Evolutionary conservation across 2,888 invertebrate species (phyloP), one percentile per base, ranked within the genome.

Genomic region (Uropetala carovei): DNA sequence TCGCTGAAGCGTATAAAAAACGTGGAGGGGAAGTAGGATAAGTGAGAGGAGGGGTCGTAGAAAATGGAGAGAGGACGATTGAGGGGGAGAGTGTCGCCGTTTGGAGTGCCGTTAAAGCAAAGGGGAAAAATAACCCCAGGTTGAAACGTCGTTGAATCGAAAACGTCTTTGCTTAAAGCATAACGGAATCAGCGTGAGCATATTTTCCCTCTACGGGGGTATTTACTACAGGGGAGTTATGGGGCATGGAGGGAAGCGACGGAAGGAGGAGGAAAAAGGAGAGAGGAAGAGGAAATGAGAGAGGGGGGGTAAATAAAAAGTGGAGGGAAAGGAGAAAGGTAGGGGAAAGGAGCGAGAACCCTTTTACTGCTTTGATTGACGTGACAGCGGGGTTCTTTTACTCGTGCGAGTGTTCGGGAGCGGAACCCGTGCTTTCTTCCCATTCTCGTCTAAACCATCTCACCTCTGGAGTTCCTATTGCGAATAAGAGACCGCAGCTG

Each of bases 331-430:
- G 86, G 60, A 86, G 85, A 22, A 27, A 27, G 30, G 58, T 10
- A 22, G 22, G 14, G 59, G 59, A 58, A 58, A 86, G 1, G 85
- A 85, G n/a, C 5, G 75, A 75, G 13, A 27, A 27, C 22, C 75
- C 27, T 75, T 68, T 75, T 60, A 16, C 60, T 60, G 22, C 75
- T 75, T 75, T 75, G 75, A 75, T n/a, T 75, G 75, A 75, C 75
- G 75, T 75, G 75, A 75, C 75, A 75, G 75, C 75, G 75, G 75
- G 75, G 75, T 75, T 75, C 75, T 75, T 75, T 75, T 22, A 75
- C 75, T 22, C 75, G 75, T 22, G 75, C 68, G 68, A 68, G 68
- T 18, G 22, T 22, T 75, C 75, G 22, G 13, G 75, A 75, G 75
- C 75, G 75, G 75, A 75, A 75, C n/a, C 13, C 27, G 13, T 10